Conservation (phyloP, 2,113 vertebrate genomes). For the Promerops cafer region DNA sequence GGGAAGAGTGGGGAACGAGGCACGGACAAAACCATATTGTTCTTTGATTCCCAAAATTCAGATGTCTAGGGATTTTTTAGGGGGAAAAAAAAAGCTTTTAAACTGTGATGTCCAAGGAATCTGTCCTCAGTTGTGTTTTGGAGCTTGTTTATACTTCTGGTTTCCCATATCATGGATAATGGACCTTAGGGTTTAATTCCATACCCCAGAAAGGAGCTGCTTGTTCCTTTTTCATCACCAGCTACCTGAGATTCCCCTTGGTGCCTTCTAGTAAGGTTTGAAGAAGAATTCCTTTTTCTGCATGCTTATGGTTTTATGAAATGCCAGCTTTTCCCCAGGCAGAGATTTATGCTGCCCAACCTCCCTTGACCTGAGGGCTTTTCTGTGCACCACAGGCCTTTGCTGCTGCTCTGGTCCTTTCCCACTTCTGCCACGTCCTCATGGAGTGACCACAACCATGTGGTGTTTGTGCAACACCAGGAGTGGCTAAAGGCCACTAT, state of each 20-base stretch:
- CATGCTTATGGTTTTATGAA: background rate
- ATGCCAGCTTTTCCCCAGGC: background rate
- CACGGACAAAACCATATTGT: background rate
- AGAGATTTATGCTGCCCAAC: background rate
- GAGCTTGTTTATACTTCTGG: background rate
- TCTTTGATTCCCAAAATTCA: background rate
- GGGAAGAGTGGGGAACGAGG: background rate
- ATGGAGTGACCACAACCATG: fast-evolving
- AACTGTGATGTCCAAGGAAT: background rate
- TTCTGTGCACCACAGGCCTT: background rate
- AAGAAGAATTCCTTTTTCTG: background rate
- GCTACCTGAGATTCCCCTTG: background rate
- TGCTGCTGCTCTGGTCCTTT: background rate
- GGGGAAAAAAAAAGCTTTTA: background rate
- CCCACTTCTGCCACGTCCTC: background rate
- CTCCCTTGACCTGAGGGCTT: background rate
- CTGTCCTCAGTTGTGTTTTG: background rate
- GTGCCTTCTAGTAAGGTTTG: background rate
- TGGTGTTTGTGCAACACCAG: background rate
- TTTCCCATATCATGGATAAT: background rate
- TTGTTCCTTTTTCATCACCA: background rate
- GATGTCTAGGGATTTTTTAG: background rate
- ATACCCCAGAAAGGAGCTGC: background rate
- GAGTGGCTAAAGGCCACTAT: fast-evolving
- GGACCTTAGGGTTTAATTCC: background rate